These are phyloP conservation scores for Helostoma temminkii DNA, from an alignment of 2,797 vertebrate species.

Conservation along the genomic window DNA sequence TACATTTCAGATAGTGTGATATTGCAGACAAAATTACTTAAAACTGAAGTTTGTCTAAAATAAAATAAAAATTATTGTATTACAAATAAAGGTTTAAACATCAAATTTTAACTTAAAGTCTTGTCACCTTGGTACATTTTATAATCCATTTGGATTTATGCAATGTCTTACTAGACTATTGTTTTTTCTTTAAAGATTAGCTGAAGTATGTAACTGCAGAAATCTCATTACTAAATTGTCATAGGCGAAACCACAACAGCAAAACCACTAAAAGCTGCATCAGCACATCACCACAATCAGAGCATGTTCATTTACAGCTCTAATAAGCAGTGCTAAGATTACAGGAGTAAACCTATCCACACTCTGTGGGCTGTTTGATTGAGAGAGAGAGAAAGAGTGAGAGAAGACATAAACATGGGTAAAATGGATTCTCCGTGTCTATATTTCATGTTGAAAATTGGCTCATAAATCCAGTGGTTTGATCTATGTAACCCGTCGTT, in stretches of 20 bases:
- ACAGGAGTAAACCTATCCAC: conserved; percentile 37
- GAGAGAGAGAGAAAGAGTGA: conserved; percentile 59
- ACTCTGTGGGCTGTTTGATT: conserved; percentile 65
- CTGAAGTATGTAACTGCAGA: neutral
- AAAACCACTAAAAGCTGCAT: conserved; percentile 2
- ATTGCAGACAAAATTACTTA: neutral
- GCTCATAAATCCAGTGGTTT: conserved; percentile 95
- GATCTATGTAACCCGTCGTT: conserved; percentile 98
- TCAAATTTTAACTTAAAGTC: too few relatives aligned
- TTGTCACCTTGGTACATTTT: too few relatives aligned
- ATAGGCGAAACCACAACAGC: neutral
- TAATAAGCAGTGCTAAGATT: conserved; percentile 43
- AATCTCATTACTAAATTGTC: neutral
- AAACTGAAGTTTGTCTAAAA: neutral
- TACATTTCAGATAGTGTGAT: neutral
- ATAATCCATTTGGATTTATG: neutral
- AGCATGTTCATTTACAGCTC: conserved; percentile 48
- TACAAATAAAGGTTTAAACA: neutral
- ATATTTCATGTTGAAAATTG: conserved; percentile 99
- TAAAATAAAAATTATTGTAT: too few relatives aligned
- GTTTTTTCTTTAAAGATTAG: neutral
- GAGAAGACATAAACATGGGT: conserved; percentile 86
- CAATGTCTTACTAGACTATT: neutral
- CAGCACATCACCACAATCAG: conserved; percentile 19
- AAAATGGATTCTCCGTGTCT: conserved; percentile 95